Evolutionary conservation across 2,888 invertebrate species (phyloP).

Genomic region (Aphidoletes aphidimyza): DNA sequence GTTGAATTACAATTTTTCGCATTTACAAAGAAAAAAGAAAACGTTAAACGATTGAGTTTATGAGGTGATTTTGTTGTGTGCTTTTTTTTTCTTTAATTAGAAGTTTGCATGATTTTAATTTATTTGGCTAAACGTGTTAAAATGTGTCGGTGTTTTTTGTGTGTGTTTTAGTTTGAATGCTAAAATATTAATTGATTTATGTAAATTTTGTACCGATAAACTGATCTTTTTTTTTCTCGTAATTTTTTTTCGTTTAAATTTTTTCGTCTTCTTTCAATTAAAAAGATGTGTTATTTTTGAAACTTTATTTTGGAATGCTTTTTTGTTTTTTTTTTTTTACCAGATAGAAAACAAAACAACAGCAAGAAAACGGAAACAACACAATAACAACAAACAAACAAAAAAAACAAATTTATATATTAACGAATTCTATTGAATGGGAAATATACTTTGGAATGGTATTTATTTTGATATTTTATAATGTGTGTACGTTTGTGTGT

Average conservation of each 20-base stretch:
- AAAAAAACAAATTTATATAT: neutral
- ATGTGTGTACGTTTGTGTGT: too few species aligned
- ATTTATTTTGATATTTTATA: neutral
- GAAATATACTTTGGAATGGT: neutral
- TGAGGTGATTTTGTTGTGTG: neutral
- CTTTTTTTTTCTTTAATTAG: neutral
- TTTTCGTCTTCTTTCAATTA: too few species aligned
- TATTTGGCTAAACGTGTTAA: neutral
- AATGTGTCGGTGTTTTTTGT: neutral
- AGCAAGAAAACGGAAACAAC: constrained; percentile 22
- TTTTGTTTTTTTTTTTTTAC: neutral
- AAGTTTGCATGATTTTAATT: neutral
- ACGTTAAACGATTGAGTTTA: neutral
- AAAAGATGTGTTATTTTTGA: too few species aligned
- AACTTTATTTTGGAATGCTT: neutral
- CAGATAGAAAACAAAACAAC: neutral
- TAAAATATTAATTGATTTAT: constrained; percentile 6
- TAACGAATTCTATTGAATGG: neutral
- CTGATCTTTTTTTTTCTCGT: neutral
- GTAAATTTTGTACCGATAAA: constrained; percentile 18
- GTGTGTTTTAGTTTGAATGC: neutral
- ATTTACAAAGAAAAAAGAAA: too few species aligned
- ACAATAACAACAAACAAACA: neutral
- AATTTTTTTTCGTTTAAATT: too few species aligned
- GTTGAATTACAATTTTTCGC: neutral